Conservation (phyloP, 1,140 invertebrate genomes). For the Drosophila sturtevanti region DNA sequence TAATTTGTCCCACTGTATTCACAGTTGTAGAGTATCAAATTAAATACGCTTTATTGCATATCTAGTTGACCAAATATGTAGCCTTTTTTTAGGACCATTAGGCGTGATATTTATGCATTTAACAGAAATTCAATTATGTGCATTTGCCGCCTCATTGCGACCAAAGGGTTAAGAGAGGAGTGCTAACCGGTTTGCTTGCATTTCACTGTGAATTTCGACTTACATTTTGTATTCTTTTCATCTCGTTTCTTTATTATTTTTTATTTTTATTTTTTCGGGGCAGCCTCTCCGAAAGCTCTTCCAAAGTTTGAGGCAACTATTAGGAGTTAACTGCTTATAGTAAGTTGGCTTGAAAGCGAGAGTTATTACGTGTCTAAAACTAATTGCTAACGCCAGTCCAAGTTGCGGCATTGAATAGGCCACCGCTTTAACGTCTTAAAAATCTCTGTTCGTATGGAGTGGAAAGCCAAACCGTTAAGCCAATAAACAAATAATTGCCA, state of each 20-base stretch:
- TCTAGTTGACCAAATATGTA: constrained; percentile 14
- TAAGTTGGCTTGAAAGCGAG: constrained; percentile 62
- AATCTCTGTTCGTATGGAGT: constrained; percentile 58
- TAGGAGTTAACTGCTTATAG: constrained; percentile 21
- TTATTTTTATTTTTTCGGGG: constrained; percentile 10
- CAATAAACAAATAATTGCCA: constrained; percentile 50
- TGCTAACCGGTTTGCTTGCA: constrained; percentile 60
- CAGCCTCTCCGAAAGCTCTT: constrained; percentile 50
- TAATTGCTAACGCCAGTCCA: constrained; percentile 48
- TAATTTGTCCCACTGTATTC: constrained; percentile 13
- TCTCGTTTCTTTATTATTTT: constrained; percentile 34
- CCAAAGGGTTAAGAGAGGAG: constrained; percentile 51
- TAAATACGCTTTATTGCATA: constrained; percentile 38
- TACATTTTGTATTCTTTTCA: not conserved
- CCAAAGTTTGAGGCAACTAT: constrained; percentile 38
- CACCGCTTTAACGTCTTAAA: not conserved
- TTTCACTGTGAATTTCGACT: constrained; percentile 38
- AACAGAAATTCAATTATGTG: constrained; percentile 60
- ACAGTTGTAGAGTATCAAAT: not conserved
- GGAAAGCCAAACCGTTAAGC: constrained; percentile 43
- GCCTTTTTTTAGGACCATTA: constrained; percentile 52
- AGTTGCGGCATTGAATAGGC: constrained; percentile 18
- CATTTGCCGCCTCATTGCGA: constrained; percentile 51
- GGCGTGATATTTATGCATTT: constrained; percentile 42
- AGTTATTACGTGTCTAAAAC: constrained; percentile 72